Percentiles rank a stretch among this genome's conserved stretches.
Conservation (phyloP, 1,140 invertebrate genomes). For the Tyrophagus putrescentiae region DNA sequence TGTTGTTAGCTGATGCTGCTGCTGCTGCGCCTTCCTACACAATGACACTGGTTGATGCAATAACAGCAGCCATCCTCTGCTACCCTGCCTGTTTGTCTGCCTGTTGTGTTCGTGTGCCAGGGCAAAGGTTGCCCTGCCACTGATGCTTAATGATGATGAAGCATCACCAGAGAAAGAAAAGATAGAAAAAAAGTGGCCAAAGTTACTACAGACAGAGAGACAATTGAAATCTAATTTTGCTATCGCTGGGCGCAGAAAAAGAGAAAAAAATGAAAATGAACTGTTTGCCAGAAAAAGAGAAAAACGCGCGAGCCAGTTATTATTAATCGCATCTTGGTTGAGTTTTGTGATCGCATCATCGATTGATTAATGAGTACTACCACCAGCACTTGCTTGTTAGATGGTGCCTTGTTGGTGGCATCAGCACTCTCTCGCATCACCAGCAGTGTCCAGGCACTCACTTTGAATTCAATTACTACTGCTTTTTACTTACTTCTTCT, state of each 20-base stretch:
- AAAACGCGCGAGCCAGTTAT: no score
- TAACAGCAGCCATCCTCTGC: not conserved
- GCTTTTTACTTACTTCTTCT: no score
- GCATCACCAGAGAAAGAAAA: no score
- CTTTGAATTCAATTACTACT: no score
- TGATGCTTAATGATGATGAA: slow-evolving; percentile 7
- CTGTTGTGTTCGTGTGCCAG: slow-evolving; percentile 5
- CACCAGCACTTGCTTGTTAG: not conserved
- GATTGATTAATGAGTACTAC: no score
- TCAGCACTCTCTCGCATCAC: not conserved
- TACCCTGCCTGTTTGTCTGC: not conserved
- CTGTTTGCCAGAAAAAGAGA: no score
- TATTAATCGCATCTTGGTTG: no score
- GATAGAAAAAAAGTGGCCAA: no score
- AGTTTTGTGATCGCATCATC: no score
- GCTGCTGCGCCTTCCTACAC: not conserved
- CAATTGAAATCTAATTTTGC: slow-evolving; percentile 11
- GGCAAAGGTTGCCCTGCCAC: slow-evolving; percentile 13
- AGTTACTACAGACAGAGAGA: not conserved
- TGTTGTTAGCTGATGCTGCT: not conserved
- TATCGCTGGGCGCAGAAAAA: not conserved
- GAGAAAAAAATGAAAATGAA: no score
- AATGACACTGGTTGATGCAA: no score
- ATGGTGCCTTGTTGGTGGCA: not conserved
- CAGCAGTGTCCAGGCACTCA: not conserved